Base-by-base conservation (phyloP, 2,797 vertebrate species). In the Oreonectes daqikongensis region DNA sequence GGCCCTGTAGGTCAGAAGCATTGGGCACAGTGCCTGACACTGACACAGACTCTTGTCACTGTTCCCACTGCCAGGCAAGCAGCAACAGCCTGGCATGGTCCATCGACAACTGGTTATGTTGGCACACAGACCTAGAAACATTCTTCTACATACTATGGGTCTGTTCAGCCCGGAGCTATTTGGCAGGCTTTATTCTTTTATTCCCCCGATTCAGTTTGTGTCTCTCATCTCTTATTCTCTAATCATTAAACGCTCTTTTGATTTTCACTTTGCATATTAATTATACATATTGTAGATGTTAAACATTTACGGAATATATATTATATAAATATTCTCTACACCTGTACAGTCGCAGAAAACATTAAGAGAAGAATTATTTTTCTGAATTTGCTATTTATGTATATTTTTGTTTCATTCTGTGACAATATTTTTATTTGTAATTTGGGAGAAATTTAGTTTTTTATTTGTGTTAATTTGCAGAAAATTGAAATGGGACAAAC, bases 101-200 rank as follows among this genome's bases (percentile, higher is more conserved):
- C 80, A 82, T 55, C 77, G 44, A 89, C 91, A 91, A 90, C 86
- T 86, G 86, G 84, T 84, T 79, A 87, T 88, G 84, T 89, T 93
- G 92, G 92, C 92, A 93, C 88, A 44, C 83, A 80, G 46, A 82
- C 76, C 78, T 80, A 78, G 74, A 79, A 84, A 84, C 90, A 92
- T 93, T 92, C 90, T 91, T 90, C 88, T 85, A 91, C 91, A 93
- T 90, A 88, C 84, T 86, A 87, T 72, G 84, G 85, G 87, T 86
- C 84, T 89, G 88, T 90, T 90, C 89, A 90, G 88, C 87, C 81
- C 67, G 82, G 84, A 83, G 76, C 35, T 46, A 44, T 87, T 91
- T 92, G 91, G 92, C 91, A 92, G 67, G 66, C 81, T 78, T 82
- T 86, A 17, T 42, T 42, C 12, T 42, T 42, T 42, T 14, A 17